Base-by-base conservation (phyloP, 2,888 invertebrate genomes). In the Sphinx pinastri region DNA sequence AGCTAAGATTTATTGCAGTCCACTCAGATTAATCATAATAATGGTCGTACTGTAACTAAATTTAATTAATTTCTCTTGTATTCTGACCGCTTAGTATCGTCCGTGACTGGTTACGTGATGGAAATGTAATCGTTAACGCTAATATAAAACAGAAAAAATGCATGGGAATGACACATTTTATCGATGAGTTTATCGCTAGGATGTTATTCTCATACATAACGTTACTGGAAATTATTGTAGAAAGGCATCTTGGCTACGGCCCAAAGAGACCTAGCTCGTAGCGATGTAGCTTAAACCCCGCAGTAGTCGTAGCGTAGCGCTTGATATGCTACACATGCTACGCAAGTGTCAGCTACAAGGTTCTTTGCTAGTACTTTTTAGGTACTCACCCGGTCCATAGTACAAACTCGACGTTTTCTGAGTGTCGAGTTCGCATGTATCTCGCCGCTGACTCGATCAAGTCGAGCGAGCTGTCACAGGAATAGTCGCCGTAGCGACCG, bases 321-420 rank as follows among this genome's bases (percentile, higher is more conserved):
- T 14, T 52, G 14, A 0, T 38, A 38, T 38, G 57, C 57, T 57
- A 57, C 57, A 19, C 0, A 11, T 19, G 55, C 19, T 25, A 25
- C 57, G 19, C 57, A 19, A 31, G 16, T 11, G 31, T 31, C 6
- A 55, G 38, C 57, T 68, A 47, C 45, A n/a, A 47, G 19, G 5
- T 57, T 19, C 6, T 3, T 38, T 63, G 8, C 54, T 47, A 67
- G 31, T 54, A 67, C 10, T 14, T 63, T 59, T 49, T 38, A 38
- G 38, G 54, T 69, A 91, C 96, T 95, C 94, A 98, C 98, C 98
- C 98, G 31, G 98, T 98, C 98, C 98, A 99, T 38, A 99, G 92
- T 31, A 98, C 97, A 88, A 98, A 98, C 91, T 98, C 98, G 73
- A 98, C 97, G 87, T 97, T 98, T 89, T 98, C 97, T 66, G 97